Conservation (phyloP, 2,113 vertebrate species). For the Triplophysa tibetana region DNA sequence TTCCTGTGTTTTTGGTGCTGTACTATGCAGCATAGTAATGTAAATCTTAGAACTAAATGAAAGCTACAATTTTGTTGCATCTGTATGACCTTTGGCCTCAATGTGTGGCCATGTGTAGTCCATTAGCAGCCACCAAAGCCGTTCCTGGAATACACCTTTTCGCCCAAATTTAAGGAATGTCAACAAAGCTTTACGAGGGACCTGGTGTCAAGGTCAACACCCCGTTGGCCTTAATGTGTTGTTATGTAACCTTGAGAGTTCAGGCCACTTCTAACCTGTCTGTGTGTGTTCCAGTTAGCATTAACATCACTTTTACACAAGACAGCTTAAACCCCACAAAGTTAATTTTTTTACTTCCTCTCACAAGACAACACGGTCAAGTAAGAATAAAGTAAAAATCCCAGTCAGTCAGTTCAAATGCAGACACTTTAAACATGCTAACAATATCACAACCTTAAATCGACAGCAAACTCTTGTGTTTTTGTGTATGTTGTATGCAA, state of each 20-base stretch:
- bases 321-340: background rate
- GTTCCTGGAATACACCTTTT: constrained; percentile 27
- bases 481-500: background rate
- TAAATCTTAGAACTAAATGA: background rate
- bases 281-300: background rate
- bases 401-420: background rate
- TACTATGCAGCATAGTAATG: background rate
- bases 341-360: background rate
- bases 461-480: background rate
- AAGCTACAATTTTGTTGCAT: background rate
- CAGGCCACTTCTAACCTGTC: background rate
- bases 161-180: constrained; percentile 25
- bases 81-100: constrained; percentile 25
- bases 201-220: constrained; percentile 40
- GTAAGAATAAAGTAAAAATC: too few relatives aligned
- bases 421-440: constrained; percentile 15
- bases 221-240: constrained; percentile 20
- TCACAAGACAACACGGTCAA: too few relatives aligned
- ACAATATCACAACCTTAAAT: constrained; percentile 12
- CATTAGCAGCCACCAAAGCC: background rate
- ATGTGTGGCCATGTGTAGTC: background rate
- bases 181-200: constrained; percentile 18
- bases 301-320: constrained; percentile 24
- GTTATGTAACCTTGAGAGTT: constrained; percentile 11
- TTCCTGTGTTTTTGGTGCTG: background rate